Base-by-base conservation (phyloP, 2,797 vertebrate species). In the Epinephelus awoara region DNA sequence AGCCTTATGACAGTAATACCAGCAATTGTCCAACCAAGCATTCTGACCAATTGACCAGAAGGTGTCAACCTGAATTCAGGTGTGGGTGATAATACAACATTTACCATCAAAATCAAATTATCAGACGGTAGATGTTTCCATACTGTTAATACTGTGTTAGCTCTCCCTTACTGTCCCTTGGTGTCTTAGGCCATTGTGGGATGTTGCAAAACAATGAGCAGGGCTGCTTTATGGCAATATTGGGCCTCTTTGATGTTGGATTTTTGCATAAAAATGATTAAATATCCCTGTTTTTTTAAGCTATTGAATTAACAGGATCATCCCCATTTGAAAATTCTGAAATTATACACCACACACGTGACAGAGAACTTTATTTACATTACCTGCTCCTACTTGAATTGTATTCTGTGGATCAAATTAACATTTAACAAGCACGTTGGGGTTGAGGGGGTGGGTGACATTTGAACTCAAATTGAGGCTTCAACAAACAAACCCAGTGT, bases 151-250 rank as follows among this genome's bases (percentile, higher is more conserved):
- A 3, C 18, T 29, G 23, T 21, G 40, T 25, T 21, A 51, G 23
- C 7, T 25, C 6, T 69, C 34, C 13, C 3, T 38, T 55, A 29
- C 61, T 2, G 40, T 67, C 49, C 15, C 29, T n/a, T 6, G 15
- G 25, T 56, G 50, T 47, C 13, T 50, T 4, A 19, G 46, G 23
- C 9, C 18, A 12, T 51, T 67, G 17, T 75, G 19, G 38, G 29
- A 8, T 44, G 23, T 34, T 61, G 56, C 14, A 71, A 52, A 64
- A 67, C 25, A 54, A 17, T 69, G 21, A 63, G 21, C 27, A 25
- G 1, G 29, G 47, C 56, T 61, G 27, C 61, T 72, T 72, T 15
- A 23, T 29, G 12, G 50, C 40, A 49, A 23, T 27, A 17, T 42
- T 11, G 25, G 8, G 38, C 15, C 7, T 27, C 40, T 52, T 34